Conservation (phyloP, 2,797 vertebrate genomes). For the Sciurus vulgaris region DNA sequence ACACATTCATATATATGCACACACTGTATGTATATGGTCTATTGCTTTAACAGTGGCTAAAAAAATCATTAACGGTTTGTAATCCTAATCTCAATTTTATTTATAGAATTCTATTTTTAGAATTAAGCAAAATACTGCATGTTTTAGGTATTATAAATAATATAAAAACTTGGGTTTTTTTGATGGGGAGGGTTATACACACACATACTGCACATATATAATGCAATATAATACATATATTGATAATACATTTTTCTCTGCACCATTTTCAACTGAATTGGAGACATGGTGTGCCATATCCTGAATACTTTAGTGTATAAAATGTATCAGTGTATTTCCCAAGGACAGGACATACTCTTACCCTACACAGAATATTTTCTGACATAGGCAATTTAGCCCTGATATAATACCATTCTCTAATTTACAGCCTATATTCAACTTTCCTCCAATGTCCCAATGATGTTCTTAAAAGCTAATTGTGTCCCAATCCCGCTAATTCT, state of each 20-base stretch:
- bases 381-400: background rate
- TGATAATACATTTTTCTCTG: constrained; percentile 10
- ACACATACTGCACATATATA: background rate
- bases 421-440: background rate
- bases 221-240: background rate
- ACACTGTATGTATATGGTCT: background rate
- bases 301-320: background rate
- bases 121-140: background rate
- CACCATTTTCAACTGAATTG: background rate
- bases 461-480: background rate
- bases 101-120: background rate
- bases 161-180: background rate
- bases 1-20: background rate
- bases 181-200: background rate
- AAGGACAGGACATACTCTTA: background rate
- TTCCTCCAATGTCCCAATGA: background rate
- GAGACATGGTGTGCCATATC: background rate
- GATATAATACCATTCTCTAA: background rate
- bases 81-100: constrained; percentile 14
- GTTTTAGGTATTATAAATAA: background rate
- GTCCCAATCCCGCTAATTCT: background rate
- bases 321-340: background rate
- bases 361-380: background rate
- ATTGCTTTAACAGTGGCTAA: background rate
- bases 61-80: constrained; percentile 26